These are phyloP conservation scores for Tiliqua scincoides DNA, from an alignment of 2,113 vertebrate genomes.

Conservation along the genomic window DNA sequence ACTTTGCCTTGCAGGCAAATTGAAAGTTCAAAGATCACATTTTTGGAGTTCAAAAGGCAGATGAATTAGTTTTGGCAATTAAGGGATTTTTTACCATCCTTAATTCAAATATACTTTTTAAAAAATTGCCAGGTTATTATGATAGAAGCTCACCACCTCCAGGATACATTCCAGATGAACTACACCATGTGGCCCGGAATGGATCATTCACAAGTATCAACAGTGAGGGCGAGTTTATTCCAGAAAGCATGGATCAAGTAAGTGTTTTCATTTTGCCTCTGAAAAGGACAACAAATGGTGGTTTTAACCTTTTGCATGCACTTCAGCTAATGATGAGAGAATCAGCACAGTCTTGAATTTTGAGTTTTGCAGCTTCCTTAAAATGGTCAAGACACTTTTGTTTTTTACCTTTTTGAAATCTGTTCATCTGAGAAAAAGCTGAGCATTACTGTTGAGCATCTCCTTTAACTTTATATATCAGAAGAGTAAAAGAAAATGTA, in stretches of 20 bases:
- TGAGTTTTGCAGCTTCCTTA: too few relatives aligned
- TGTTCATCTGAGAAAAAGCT: too few relatives aligned
- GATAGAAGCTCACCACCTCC: constrained; percentile 97
- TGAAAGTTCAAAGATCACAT: neutral
- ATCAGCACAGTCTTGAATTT: too few relatives aligned
- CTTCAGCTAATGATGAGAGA: neutral
- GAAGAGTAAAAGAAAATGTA: too few relatives aligned
- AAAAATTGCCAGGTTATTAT: constrained; percentile 80
- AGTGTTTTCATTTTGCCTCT: neutral
- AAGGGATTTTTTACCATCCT: neutral
- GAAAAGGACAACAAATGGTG: constrained; percentile 1
- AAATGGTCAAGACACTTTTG: too few relatives aligned
- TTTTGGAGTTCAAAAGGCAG: neutral
- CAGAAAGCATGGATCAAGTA: constrained; percentile 99
- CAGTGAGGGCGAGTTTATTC: constrained; percentile 99
- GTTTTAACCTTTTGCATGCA: neutral
- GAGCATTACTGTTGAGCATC: neutral
- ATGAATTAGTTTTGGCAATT: neutral
- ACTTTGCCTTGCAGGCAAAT: neutral
- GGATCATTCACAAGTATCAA: constrained; percentile 99
- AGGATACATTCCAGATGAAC: constrained; percentile 96
- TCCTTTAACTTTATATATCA: neutral
- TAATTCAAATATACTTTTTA: constrained; percentile 7
- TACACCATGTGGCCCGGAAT: constrained; percentile 95
- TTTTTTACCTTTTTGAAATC: too few relatives aligned